A percentile compares a stretch with the other conserved stretches of the same genome.
These are phyloP conservation scores for Tribolium madens DNA, from an alignment of 1,140 invertebrate genomes.

Conservation along the genomic window DNA sequence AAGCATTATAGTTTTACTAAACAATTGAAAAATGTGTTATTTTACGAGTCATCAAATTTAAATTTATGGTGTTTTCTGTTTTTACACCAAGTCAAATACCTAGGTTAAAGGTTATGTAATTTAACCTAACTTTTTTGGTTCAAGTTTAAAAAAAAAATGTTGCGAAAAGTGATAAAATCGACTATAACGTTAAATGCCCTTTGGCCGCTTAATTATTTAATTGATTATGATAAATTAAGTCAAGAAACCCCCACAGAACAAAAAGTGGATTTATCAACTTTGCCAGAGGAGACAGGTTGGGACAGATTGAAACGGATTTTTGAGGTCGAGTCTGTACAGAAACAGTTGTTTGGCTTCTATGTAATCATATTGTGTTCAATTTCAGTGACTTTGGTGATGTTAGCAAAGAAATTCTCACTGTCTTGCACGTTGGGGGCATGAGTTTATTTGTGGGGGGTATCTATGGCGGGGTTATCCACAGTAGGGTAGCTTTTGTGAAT, in stretches of 20 bases:
- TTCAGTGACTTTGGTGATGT: conserved; percentile 72
- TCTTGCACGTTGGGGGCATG: conserved; percentile 69
- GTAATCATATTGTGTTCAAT: conserved; percentile 48
- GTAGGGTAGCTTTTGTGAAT: conserved; percentile 72
- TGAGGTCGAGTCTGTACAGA: conserved; percentile 53
- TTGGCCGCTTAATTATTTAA: background rate
- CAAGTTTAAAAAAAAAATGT: no score
- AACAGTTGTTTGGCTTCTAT: background rate
- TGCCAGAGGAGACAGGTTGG: conserved; percentile 54
- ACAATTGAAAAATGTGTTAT: background rate
- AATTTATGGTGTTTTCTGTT: background rate
- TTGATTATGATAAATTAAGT: conserved; percentile 25
- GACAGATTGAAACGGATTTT: conserved; percentile 58
- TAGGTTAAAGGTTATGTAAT: background rate
- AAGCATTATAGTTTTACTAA: background rate
- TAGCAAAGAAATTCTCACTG: conserved; percentile 71
- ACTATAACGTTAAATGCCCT: background rate
- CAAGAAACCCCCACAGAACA: conserved; percentile 40
- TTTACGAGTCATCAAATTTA: background rate
- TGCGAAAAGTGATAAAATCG: background rate
- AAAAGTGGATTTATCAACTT: conserved; percentile 16
- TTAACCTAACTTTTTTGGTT: background rate
- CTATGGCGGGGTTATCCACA: conserved; percentile 73
- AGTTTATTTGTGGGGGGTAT: conserved; percentile 71
- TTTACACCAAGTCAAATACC: background rate